Base-by-base conservation (phyloP, 2,888 invertebrate species). In the Tetrapedia diversipes region DNA sequence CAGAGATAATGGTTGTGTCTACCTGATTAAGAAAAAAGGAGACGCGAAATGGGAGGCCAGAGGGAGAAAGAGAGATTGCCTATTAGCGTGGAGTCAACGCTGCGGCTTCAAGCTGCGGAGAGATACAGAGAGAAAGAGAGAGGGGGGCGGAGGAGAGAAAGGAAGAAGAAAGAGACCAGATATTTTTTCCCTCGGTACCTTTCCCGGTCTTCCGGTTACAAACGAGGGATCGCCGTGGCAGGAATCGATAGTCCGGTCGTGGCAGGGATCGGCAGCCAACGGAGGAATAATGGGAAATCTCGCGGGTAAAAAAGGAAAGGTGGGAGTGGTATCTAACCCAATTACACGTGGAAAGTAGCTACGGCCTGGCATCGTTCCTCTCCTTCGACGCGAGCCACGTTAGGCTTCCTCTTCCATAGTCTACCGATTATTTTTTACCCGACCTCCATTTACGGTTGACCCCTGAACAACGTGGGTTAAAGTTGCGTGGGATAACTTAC, bases 31-130 rank as follows among this genome's bases (percentile, higher is more conserved):
- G 66, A 74, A 57, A 66, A 56, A 77, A 51, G 53, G 56, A 65
- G 60, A 65, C 47, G 34, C 22, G 65, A 66, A 49, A 56, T 32
- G 61, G 24, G 32, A 63, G 56, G 59, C 53, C 24, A 54, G 11
- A 51, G 47, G 57, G 57, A 64, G 70, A 71, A 63, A 79, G 75
- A 78, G 68, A 53, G 72, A 76, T 66, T 80, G 66, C 75, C 77
- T 83, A 83, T 84, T 85, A 84, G 70, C 74, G 71, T 22, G 64
- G 59, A 82, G 69, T 60, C 66, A 77, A 77, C 45, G 45, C 66
- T n/a, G 74, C 47, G 34, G 41, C 27, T 27, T 59, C 66, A 68
- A 56, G 53, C 41, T 11, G 47, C 19, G 34, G 29, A 45, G 60
- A 19, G 45, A 39, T 43, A 72, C n/a, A n/a, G n/a, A n/a, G n/a